Evolutionary conservation across 2,113 vertebrate genomes (phyloP).

Genomic region (Ictalurus furcatus): DNA sequence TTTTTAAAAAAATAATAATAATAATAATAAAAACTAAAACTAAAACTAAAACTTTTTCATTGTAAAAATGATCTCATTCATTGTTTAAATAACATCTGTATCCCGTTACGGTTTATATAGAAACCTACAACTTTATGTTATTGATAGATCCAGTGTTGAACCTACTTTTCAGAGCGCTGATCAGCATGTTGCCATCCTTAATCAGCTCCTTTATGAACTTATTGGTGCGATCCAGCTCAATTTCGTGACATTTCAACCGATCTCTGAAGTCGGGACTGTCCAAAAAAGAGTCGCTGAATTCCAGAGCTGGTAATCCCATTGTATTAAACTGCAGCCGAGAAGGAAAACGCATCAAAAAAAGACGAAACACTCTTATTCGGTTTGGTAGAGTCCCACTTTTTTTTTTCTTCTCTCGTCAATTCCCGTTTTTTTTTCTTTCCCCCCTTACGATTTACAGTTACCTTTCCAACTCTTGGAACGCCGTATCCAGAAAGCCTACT

Average conservation of each 20-base stretch:
- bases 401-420: neutral
- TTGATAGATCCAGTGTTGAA: conserved; percentile 18
- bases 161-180: conserved; percentile 90
- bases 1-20: no score
- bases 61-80: conserved; percentile 13
- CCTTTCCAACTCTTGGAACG: conserved; percentile 43
- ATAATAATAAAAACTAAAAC: no score
- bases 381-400: neutral
- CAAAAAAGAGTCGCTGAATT: conserved; percentile 95
- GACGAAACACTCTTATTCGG: neutral
- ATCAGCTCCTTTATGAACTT: conserved; percentile 97
- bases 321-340: conserved; percentile 7
- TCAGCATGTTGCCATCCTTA: conserved; percentile 93
- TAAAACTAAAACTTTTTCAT: neutral
- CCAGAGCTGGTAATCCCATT: conserved; percentile 95
- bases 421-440: neutral
- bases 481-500: conserved; percentile 42
- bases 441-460: conserved; percentile 23
- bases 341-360: neutral
- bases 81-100: neutral
- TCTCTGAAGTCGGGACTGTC: conserved; percentile 98
- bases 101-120: no score
- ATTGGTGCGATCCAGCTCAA: conserved; percentile 94
- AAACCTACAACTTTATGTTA: neutral
- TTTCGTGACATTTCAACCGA: conserved; percentile 92